Conservation (phyloP, 2,113 vertebrate species). For the Aythya baeri region DNA sequence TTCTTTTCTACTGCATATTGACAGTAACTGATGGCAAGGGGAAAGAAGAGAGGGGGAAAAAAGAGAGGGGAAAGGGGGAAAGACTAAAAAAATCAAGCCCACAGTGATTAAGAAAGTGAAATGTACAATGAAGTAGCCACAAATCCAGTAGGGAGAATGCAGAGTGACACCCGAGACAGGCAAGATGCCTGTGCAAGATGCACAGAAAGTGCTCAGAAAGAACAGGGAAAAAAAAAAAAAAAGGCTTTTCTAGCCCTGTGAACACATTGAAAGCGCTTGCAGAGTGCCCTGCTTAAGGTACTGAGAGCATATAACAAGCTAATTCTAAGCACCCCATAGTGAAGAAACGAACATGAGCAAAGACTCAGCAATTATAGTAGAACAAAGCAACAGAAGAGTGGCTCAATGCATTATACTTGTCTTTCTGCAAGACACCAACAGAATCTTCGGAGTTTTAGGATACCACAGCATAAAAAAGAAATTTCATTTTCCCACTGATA, state of each 20-base stretch:
- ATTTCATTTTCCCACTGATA: background rate
- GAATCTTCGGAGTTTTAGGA: background rate
- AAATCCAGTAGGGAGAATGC: constrained; percentile 30
- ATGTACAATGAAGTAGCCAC: background rate
- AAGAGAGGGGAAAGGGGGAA: too few species aligned
- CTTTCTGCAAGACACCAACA: background rate
- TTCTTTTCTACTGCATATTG: background rate
- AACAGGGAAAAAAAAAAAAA: background rate
- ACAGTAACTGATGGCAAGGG: background rate
- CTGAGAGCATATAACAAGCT: constrained; percentile 18
- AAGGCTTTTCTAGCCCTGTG: constrained; percentile 40
- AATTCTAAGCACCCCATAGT: background rate
- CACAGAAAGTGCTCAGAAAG: constrained; percentile 6
- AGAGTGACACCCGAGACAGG: constrained; percentile 27
- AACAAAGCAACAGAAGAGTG: background rate
- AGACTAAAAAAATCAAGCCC: background rate
- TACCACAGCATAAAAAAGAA: background rate
- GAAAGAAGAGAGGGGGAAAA: too few species aligned
- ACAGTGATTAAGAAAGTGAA: background rate
- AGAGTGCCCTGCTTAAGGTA: background rate
- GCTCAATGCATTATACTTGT: rapidly evolving
- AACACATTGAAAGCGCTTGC: background rate
- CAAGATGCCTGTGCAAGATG: background rate
- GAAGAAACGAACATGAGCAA: background rate
- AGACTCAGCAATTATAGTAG: background rate